Percentiles rank a stretch among this genome's conserved stretches.
Conservation (phyloP, 2,113 vertebrate genomes). For the Lipophrys pholis region DNA sequence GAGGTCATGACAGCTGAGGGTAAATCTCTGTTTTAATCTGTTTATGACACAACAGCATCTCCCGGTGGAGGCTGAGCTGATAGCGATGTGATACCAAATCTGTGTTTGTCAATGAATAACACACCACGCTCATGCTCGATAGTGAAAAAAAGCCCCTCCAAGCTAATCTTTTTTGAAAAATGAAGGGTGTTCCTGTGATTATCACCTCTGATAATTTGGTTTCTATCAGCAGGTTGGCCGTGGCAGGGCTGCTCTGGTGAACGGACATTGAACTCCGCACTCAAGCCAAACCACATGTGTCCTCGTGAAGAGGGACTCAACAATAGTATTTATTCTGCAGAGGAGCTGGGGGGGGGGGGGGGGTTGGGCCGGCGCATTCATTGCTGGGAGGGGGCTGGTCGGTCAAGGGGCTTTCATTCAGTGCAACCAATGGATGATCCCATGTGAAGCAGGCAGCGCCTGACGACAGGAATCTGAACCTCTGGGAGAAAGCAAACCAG, state of each 20-base stretch:
- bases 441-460: conserved; percentile 31
- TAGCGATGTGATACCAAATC: conserved; percentile 13
- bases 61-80: neutral
- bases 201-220: conserved; percentile 26
- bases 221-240: neutral
- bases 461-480: conserved; percentile 35
- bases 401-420: conserved; percentile 59
- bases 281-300: conserved; percentile 56
- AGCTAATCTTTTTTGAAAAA: conserved; percentile 11
- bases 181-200: conserved; percentile 32
- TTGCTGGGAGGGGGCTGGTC: conserved; percentile 50
- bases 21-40: conserved; percentile 10
- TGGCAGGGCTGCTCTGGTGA: neutral
- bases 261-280: conserved; percentile 51
- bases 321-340: conserved; percentile 51
- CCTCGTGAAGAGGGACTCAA: conserved; percentile 47
- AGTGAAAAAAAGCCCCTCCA: conserved; percentile 12
- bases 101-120: conserved; percentile 50
- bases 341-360: conserved; percentile 34
- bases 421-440: conserved; percentile 51
- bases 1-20: conserved; percentile 8
- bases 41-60: neutral
- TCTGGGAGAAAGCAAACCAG: conserved; percentile 36
- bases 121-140: conserved; percentile 15
- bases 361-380: conserved; percentile 57